These are phyloP conservation scores for human DNA, from an alignment of 2,113 vertebrate species.

Conservation along the genomic window DNA sequence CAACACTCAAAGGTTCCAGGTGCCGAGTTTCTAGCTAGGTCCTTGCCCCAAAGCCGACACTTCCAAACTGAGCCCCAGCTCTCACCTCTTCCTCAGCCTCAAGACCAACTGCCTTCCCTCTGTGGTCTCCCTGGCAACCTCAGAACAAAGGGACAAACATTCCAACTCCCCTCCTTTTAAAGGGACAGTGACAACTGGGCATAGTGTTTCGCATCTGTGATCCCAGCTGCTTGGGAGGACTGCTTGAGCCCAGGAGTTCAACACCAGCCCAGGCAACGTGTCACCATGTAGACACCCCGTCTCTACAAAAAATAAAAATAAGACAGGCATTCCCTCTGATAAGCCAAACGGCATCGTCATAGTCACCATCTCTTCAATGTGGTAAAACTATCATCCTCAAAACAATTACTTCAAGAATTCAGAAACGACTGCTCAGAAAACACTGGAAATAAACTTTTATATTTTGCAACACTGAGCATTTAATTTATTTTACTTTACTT, in stretches of 20 bases:
- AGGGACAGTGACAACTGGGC: not conserved
- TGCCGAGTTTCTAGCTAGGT: not conserved
- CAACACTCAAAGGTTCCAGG: not conserved
- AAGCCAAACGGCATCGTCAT: rapidly evolving
- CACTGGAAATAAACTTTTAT: not conserved
- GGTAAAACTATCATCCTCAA: not conserved
- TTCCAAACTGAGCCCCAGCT: not conserved
- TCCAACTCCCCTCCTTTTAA: constrained; percentile 38
- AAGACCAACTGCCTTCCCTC: constrained; percentile 44
- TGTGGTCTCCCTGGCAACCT: constrained; percentile 40
- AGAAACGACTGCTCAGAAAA: not conserved
- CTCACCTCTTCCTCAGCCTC: not conserved
- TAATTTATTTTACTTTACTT: too few species aligned
- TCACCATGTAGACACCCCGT: too few species aligned
- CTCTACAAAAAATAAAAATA: too few species aligned
- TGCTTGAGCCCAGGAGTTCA: too few species aligned
- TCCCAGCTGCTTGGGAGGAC: too few species aligned
- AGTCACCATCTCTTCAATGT: not conserved
- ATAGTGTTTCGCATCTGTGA: too few species aligned
- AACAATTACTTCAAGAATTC: not conserved
- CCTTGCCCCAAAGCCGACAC: not conserved
- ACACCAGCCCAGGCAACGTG: too few species aligned
- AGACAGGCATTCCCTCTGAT: not conserved
- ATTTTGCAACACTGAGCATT: not conserved
- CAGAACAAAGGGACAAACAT: constrained; percentile 32